Conservation (phyloP, 2,797 vertebrate species). For the Trachurus trachurus region DNA sequence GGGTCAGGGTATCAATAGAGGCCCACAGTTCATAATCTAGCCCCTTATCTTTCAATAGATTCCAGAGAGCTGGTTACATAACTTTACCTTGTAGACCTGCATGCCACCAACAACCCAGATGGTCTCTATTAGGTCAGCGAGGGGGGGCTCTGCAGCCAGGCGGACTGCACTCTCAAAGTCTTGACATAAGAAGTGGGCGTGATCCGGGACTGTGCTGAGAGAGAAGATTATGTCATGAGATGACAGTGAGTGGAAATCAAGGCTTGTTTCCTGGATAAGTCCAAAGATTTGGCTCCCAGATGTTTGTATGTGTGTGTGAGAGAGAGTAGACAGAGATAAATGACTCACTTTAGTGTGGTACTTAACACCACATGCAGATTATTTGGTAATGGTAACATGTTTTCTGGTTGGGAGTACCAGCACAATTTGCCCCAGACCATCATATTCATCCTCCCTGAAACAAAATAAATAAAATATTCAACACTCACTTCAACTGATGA, state of each 20-base stretch:
- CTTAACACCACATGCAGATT: slow-evolving; percentile 83
- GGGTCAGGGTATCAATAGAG: no score
- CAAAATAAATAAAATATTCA: background rate
- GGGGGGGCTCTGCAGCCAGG: slow-evolving; percentile 69
- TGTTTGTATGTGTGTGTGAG: background rate
- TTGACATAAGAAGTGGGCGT: slow-evolving; percentile 81
- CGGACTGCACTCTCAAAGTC: slow-evolving; percentile 78
- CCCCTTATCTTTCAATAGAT: background rate
- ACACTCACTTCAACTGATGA: background rate
- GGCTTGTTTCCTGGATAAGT: background rate
- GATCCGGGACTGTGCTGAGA: slow-evolving; percentile 78
- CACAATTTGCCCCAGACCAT: slow-evolving; percentile 83
- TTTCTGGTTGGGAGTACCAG: slow-evolving; percentile 77
- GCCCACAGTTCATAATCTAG: no score
- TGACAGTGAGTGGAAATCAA: background rate
- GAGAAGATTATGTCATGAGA: background rate
- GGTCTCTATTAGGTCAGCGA: slow-evolving; percentile 84
- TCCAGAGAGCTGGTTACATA: background rate
- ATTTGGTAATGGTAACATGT: slow-evolving; percentile 79
- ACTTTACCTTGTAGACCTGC: slow-evolving; percentile 81
- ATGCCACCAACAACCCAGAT: slow-evolving; percentile 88
- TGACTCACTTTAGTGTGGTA: slow-evolving; percentile 76
- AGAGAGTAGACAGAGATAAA: background rate
- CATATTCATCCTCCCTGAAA: slow-evolving; percentile 86
- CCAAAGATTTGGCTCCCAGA: no score